These are phyloP conservation scores for Phaetusa simplex DNA, from an alignment of 2,113 vertebrate species.

Conservation along the genomic window DNA sequence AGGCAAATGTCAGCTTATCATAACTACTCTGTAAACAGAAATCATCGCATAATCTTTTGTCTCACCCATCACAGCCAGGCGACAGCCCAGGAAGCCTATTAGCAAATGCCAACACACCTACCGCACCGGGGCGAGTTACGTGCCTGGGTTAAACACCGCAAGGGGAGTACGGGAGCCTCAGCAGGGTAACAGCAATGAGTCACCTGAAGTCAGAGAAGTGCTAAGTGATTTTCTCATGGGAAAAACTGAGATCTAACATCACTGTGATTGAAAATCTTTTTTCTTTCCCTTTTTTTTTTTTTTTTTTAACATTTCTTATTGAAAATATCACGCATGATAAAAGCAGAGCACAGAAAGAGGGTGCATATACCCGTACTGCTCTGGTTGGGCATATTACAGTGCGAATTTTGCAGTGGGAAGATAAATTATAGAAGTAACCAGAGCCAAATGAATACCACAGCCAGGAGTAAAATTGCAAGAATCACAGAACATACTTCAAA, in stretches of 20 bases:
- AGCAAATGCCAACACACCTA: slow-evolving; percentile 49
- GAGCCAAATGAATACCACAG: slow-evolving; percentile 15
- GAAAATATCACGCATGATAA: not conserved
- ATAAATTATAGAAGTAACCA: slow-evolving; percentile 32
- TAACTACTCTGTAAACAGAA: slow-evolving; percentile 53
- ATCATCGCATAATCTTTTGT: slow-evolving; percentile 23
- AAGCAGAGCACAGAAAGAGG: not conserved
- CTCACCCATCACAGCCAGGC: slow-evolving; percentile 30
- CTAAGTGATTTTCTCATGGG: slow-evolving; percentile 63
- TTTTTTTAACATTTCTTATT: not conserved
- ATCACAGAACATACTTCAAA: slow-evolving; percentile 46
- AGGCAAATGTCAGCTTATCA: slow-evolving; percentile 48
- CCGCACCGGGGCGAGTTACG: not conserved
- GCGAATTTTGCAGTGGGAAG: slow-evolving; percentile 13
- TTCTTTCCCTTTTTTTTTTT: not conserved
- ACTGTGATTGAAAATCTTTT: not conserved
- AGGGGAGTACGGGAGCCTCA: slow-evolving; percentile 11
- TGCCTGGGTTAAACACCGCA: not conserved
- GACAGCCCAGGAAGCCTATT: slow-evolving; percentile 45
- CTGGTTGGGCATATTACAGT: not conserved
- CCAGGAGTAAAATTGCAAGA: slow-evolving; percentile 8
- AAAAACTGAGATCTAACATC: slow-evolving; percentile 44
- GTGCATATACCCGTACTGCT: not conserved
- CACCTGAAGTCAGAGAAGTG: slow-evolving; percentile 36
- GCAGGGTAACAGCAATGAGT: slow-evolving; percentile 56